Evolutionary conservation across 2,888 invertebrate species (phyloP), one percentile per base, ranked within the genome.

Genomic region (Drosophila niveifrons): DNA sequence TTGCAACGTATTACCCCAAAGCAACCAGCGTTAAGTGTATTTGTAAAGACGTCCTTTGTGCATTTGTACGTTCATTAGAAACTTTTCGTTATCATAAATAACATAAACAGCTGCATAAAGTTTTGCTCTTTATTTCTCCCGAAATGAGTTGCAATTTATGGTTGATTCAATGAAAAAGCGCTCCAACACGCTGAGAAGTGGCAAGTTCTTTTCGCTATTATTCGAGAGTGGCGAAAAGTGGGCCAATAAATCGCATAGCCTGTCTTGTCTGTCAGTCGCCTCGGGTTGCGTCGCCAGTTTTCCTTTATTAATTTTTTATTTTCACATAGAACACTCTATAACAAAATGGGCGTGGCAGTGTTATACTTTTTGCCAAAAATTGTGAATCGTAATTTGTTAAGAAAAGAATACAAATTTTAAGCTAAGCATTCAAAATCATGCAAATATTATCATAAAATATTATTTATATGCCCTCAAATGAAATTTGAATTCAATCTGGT

Each of bases 241-340:
- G 51, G 75, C 53, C 61, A 72, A 67, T 66, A 77, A 77, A 74
- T 73, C 70, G 74, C 58, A 52, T 66, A 15, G 59, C 46, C 31
- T 29, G 43, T 55, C 43, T 66, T 29, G 43, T 55, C 43, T 66
- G 77, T 75, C 65, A 56, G 72, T 63, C 52, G 76, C 53, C 17
- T 34, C 28, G 29, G 51, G 52, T 48, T 64, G 48, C 61, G 43
- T 52, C 65, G 65, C 65, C 80, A 58, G 67, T 57, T 69, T 51
- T 68, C 75, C 74, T 85, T 85, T 81, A 85, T 88, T 85, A 88
- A 88, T 81, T 85, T 88, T 87, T 69, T n/a, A n/a, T 23, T 23
- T 23, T 23, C 77, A 79, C 82, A 74, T 66, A 61, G 66, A 72
- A 66, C 71, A 62, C 66, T 75, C 80, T 81, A 70, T 68, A 74